phyloP scores from a whole-genome alignment of 2,113 vertebrate species.

The Apeltes quadracus region DNA sequence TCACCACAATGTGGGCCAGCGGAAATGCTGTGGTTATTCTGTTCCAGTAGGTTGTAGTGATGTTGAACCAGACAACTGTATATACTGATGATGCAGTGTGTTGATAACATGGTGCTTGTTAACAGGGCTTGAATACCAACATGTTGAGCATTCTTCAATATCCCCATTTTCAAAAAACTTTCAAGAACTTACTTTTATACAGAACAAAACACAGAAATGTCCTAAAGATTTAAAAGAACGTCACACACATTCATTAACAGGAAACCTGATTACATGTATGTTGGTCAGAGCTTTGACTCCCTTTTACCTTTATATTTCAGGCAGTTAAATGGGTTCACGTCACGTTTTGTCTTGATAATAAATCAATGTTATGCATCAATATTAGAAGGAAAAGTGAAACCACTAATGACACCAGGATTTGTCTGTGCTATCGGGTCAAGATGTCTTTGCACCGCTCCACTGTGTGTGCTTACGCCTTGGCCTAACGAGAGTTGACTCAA shows the following conservation, averaged over 20 bases:
- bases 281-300: not conserved
- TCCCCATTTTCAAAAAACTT: not conserved
- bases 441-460: constrained; percentile 26
- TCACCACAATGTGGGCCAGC: constrained; percentile 60
- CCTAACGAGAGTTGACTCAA: constrained; percentile 62
- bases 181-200: not conserved
- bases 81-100: not conserved
- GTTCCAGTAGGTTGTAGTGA: not conserved
- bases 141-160: not conserved
- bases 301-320: not conserved
- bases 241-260: not conserved
- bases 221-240: not conserved
- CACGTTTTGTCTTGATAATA: not conserved
- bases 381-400: constrained; percentile 21
- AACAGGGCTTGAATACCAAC: not conserved
- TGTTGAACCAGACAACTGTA: not conserved
- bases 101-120: not conserved
- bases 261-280: not conserved
- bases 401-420: constrained; percentile 42
- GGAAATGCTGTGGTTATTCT: constrained; percentile 23
- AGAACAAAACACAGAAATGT: not conserved
- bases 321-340: not conserved
- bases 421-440: constrained; percentile 32
- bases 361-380: not conserved
- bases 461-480: constrained; percentile 27